phyloP scores from a whole-genome alignment of 1,140 invertebrate genomes.

The Dinothrombium tinctorium region DNA sequence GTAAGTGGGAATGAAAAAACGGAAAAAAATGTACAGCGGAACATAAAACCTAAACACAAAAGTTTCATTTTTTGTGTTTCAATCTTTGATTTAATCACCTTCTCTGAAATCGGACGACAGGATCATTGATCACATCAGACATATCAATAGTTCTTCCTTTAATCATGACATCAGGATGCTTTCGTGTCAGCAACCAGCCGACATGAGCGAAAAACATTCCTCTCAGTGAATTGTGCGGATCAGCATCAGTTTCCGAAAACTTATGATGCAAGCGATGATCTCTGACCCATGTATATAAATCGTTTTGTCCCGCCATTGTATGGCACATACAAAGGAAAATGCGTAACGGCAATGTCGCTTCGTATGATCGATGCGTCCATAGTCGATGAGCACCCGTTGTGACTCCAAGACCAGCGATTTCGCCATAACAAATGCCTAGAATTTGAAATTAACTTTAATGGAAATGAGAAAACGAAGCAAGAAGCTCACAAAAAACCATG shows the following conservation, averaged over 20 bases:
- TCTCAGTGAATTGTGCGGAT: conserved; percentile 75
- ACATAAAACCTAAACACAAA: conserved; percentile 2
- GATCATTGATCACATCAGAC: conserved; percentile 60
- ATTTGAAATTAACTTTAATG: background rate
- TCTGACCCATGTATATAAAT: conserved; percentile 18
- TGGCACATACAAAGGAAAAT: conserved; percentile 23
- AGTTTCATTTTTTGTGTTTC: background rate
- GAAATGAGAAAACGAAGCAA: background rate
- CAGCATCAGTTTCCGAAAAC: conserved; percentile 79
- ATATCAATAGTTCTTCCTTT: conserved; percentile 69
- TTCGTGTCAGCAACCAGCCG: conserved; percentile 71
- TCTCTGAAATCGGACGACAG: conserved; percentile 61
- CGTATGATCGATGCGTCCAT: conserved; percentile 25
- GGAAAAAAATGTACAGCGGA: background rate
- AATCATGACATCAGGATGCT: conserved; percentile 64
- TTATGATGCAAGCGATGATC: conserved; percentile 79
- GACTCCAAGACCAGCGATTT: conserved; percentile 27
- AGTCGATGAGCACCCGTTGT: conserved; percentile 25
- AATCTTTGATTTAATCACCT: conserved; percentile 20
- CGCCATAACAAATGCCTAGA: background rate
- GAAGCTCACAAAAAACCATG: background rate
- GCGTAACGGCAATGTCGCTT: conserved; percentile 22
- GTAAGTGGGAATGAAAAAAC: background rate
- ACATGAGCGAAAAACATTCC: conserved; percentile 90
- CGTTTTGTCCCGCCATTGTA: conserved; percentile 24